Evolutionary conservation across 2,888 invertebrate species (phyloP).

Genomic region (Xestia ashworthii): DNA sequence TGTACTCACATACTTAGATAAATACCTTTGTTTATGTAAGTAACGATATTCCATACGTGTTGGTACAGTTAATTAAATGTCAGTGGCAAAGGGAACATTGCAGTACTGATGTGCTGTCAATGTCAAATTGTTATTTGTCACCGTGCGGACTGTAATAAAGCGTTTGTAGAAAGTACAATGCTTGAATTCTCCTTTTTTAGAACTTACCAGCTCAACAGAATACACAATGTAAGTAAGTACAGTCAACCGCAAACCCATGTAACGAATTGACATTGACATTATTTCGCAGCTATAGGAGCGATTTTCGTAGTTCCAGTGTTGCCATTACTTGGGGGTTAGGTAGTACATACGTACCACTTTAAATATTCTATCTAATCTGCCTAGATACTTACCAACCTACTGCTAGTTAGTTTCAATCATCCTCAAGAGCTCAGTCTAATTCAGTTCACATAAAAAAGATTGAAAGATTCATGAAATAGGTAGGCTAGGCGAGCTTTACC

Average conservation of each 20-base stretch:
- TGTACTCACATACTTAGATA: too few species aligned
- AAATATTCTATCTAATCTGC: slow-evolving; percentile 27
- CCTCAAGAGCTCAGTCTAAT: slow-evolving; percentile 4
- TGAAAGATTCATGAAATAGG: not conserved
- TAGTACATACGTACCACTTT: slow-evolving; percentile 17
- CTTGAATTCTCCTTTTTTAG: not conserved
- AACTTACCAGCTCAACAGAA: too few species aligned
- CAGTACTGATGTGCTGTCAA: not conserved
- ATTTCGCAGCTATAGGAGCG: not conserved
- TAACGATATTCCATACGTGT: too few species aligned
- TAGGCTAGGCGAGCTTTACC: not conserved
- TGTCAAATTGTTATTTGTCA: slow-evolving; percentile 5
- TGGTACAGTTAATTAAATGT: not conserved
- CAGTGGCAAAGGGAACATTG: not conserved
- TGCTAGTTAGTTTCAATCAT: slow-evolving; percentile 16
- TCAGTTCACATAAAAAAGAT: not conserved
- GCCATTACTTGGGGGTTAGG: not conserved
- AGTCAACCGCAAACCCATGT: not conserved
- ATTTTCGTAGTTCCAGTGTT: slow-evolving; percentile 1
- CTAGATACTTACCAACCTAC: slow-evolving; percentile 13
- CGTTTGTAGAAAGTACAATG: not conserved
- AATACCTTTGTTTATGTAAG: too few species aligned
- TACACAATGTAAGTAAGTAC: not conserved
- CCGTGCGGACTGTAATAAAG: not conserved
- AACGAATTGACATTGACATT: not conserved